Evolutionary conservation across 2,797 vertebrate genomes (phyloP), one percentile per base, ranked within the genome.

Genomic region (Leptoclinus maculatus): DNA sequence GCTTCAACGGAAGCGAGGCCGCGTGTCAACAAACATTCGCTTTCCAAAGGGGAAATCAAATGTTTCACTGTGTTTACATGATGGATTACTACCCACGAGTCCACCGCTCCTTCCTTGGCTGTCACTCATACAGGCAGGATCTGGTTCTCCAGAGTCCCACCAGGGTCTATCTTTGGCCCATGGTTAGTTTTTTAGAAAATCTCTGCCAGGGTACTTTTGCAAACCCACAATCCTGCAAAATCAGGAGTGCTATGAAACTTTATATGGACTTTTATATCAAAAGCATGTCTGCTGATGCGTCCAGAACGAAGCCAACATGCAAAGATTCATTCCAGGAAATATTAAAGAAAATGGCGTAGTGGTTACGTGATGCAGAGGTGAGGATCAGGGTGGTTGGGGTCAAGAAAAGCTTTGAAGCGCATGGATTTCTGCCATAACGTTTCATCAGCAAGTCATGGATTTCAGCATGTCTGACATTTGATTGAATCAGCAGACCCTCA

Each of bases 11-110:
- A 86, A 77, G 69, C 59, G 3, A 69, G 32, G 29, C 71, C 72
- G 45, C 80, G 56, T 21, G 53, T 83, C 65, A 82, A 78, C 76
- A 90, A 90, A 86, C 64, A 36, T 78, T 70, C 17, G 60, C 58
- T 65, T 66, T 53, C 25, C 12, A 21, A 10, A 62, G 23, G 57
- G 16, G 70, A 79, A 80, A 87, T 78, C 41, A 60, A 81, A 76
- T 12, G 25, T 77, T 83, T 79, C 21, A 14, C 7, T 4, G 27
- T 74, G 78, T 88, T 83, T 79, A 80, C n/a, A 5, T 0, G 32
- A 43, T 10, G 51, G 19, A 74, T 60, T 60, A 21, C 47, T 21
- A 47, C 23, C 32, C 54, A 34, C 0, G 5, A 76, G 57, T 57
- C 29, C 27, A 10, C 13, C 12, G 34, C 47, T 68, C 29, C n/a